Conservation (phyloP, 1,140 invertebrate species). For the Sitobion miscanthi region DNA sequence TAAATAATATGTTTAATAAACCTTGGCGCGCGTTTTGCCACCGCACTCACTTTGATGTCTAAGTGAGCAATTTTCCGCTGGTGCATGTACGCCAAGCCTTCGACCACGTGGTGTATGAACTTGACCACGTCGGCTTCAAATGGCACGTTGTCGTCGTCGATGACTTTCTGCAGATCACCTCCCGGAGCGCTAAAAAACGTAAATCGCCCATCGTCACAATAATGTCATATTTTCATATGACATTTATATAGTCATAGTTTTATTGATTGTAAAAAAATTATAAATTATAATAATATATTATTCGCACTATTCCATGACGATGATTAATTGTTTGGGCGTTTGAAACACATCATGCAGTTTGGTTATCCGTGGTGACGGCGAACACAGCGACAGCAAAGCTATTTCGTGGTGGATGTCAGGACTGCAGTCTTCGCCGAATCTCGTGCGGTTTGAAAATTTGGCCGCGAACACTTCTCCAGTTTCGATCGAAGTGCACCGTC, state of each 20-base stretch:
- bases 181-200: slow-evolving; percentile 70
- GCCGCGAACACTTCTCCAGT: slow-evolving; percentile 74
- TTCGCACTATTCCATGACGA: slow-evolving; percentile 79
- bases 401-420: slow-evolving; percentile 74
- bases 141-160: slow-evolving; percentile 77
- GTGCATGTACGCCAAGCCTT: slow-evolving; percentile 76
- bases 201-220: not conserved
- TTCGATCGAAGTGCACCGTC: slow-evolving; percentile 69
- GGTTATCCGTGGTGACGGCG: slow-evolving; percentile 71
- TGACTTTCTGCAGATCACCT: slow-evolving; percentile 77
- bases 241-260: not conserved
- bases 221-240: not conserved
- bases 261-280: not conserved
- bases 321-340: slow-evolving; percentile 72
- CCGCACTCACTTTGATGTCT: slow-evolving; percentile 74
- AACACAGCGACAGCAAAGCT: slow-evolving; percentile 71
- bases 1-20: not conserved
- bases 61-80: slow-evolving; percentile 78
- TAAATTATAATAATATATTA: not conserved
- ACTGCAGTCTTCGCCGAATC: slow-evolving; percentile 71
- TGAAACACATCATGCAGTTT: slow-evolving; percentile 76
- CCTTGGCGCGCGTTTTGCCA: not conserved
- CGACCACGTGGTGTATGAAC: slow-evolving; percentile 74
- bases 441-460: slow-evolving; percentile 75
- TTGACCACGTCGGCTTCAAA: slow-evolving; percentile 73